phyloP scores from a whole-genome alignment of 1,140 invertebrate species.

The Orius insidiosus region DNA sequence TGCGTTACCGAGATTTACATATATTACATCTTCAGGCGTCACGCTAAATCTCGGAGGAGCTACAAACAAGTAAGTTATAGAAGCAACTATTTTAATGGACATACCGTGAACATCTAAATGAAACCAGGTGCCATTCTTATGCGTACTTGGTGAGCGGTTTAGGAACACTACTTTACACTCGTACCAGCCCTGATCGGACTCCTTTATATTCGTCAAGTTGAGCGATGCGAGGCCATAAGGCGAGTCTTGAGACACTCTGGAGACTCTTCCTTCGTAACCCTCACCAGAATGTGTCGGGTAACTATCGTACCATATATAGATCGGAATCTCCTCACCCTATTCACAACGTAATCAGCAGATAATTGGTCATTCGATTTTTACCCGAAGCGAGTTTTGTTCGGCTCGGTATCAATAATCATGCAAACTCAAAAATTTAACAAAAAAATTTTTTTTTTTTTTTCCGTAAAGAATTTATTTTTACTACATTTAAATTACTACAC shows the following conservation, averaged over 20 bases:
- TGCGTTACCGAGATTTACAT: conserved; percentile 87
- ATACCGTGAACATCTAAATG: conserved; percentile 83
- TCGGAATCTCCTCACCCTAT: conserved; percentile 81
- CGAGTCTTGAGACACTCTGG: conserved; percentile 66
- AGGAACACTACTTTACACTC: conserved; percentile 92
- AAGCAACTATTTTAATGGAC: too few species aligned
- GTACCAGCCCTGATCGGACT: conserved; percentile 92
- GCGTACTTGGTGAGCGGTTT: conserved; percentile 73
- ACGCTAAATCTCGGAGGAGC: conserved; percentile 80
- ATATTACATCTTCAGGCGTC: conserved; percentile 83
- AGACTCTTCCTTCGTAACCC: conserved; percentile 78
- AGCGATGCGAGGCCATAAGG: conserved; percentile 79
- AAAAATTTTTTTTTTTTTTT: too few species aligned
- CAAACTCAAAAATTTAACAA: too few species aligned
- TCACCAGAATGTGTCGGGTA: conserved; percentile 87
- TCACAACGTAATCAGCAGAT: neutral
- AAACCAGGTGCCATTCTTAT: conserved; percentile 90
- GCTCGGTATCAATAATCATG: neutral
- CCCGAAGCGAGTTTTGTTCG: neutral
- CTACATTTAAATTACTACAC: too few species aligned
- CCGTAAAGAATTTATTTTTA: too few species aligned
- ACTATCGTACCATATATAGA: conserved; percentile 94
- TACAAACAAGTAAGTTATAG: too few species aligned
- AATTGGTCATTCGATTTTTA: neutral
- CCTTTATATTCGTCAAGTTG: conserved; percentile 80